phyloP scores from a whole-genome alignment of 2,888 invertebrate species.

The Agonopterix arenella region DNA sequence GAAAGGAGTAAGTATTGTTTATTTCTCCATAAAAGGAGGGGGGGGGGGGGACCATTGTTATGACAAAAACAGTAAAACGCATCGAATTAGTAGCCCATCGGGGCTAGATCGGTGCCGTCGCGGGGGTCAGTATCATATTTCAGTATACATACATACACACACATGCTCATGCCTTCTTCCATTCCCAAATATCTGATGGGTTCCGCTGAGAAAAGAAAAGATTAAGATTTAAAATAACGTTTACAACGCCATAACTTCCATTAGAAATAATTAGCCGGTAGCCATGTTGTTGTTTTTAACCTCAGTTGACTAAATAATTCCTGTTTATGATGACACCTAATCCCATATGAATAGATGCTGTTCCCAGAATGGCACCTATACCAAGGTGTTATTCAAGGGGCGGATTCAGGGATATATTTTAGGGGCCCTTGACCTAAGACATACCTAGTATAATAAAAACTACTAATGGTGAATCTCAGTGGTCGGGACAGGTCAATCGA shows the following conservation, averaged over 20 bases:
- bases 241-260: conserved; percentile 39
- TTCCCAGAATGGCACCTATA: conserved; percentile 40
- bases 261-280: conserved; percentile 43
- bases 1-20: no score
- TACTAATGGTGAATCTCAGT: not conserved
- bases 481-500: no score
- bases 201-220: not conserved
- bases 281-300: conserved; percentile 66
- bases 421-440: not conserved
- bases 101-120: no score
- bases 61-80: no score
- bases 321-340: conserved; percentile 76
- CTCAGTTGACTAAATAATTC: conserved; percentile 73
- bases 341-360: conserved; percentile 73
- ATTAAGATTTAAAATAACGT: conserved; percentile 17
- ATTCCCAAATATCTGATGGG: no score
- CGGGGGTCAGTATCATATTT: no score
- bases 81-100: no score
- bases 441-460: not conserved
- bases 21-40: no score
- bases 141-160: no score
- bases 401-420: no score
- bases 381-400: not conserved
- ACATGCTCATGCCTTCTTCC: no score
- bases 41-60: no score